Evolutionary conservation across 2,113 vertebrate species (phyloP), one percentile per base, ranked within the genome.

Genomic region (Campylomormyrus numenius): DNA sequence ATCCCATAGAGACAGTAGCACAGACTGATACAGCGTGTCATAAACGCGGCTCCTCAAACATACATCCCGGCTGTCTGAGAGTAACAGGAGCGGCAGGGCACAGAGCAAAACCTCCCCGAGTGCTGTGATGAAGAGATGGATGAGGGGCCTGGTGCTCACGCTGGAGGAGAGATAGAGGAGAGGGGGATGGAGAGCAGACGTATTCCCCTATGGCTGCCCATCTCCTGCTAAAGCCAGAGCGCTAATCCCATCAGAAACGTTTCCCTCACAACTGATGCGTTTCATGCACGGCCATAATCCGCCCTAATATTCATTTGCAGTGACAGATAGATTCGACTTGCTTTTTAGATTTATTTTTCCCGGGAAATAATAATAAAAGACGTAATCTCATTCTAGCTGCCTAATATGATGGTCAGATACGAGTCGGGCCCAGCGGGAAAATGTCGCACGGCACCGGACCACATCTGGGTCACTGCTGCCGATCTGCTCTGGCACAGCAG

Each of bases 381-480:
- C 15, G 21, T 88, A 62, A 77, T 89, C 24, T 66, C 10, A 45
- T 70, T 45, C 31, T 35, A 70, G 6, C 87, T 24, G 35, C 58
- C n/a, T 88, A 66, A 88, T 88, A 42, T n/a, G 45, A 89, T 52
- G 39, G 27, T 58, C 56, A 27, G 62, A 48, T 89, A 49, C 49
- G 88, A 74, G 4, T 80, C 4, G 24, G 74, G 48, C 24, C 7
- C 56, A 62, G 53, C 2, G 31, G 53, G 35, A 39, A 62, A 66
- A 88, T 45, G 56, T 45, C 9, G 66, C 8, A 88, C 17, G 58
- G 24, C 8, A 50, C 35, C 39, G 17, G 35, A 21, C 52, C 35
- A n/a, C 19, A 0, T 88, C 7, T 66, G 31, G 39, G 35, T 50
- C 31, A 15, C 35, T 24, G 85, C 49, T 8, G 45, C 21, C 49